These are phyloP conservation scores for Metalampra italica DNA, from an alignment of 2,888 invertebrate species.

Conservation along the genomic window DNA sequence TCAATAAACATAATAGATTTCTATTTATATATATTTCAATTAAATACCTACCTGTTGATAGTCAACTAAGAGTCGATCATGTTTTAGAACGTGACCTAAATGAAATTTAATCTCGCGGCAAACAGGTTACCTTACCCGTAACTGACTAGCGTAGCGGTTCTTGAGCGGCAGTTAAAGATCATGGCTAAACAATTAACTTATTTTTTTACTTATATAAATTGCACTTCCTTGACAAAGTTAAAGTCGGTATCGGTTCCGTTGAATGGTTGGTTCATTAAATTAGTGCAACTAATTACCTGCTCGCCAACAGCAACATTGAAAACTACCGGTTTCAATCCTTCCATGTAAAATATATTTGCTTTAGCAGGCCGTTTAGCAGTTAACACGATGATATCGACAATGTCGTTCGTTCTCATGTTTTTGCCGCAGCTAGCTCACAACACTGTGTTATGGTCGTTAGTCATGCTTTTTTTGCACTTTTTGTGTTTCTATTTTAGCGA, in stretches of 20 bases:
- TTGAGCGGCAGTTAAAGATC: constrained; percentile 16
- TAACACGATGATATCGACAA: constrained; percentile 22
- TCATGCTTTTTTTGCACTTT: constrained; percentile 15
- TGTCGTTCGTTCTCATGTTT: constrained; percentile 20
- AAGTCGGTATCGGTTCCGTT: constrained; percentile 46
- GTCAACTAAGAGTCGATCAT: neutral
- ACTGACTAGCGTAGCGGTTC: neutral
- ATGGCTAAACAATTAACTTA: constrained; percentile 25
- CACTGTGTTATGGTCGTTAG: constrained; percentile 1
- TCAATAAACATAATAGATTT: no score
- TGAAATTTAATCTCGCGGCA: constrained; percentile 1
- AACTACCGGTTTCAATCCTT: constrained; percentile 23
- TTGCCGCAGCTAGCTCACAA: constrained; percentile 14
- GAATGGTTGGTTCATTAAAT: constrained; percentile 31
- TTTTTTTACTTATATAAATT: constrained; percentile 30
- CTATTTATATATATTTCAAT: no score
- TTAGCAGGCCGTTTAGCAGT: constrained; percentile 13
- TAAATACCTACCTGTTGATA: no score
- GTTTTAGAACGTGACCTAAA: constrained; percentile 4
- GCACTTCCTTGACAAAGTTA: constrained; percentile 44
- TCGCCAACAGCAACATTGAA: constrained; percentile 19
- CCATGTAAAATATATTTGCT: constrained; percentile 11
- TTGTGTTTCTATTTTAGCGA: constrained; percentile 1
- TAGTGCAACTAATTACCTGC: constrained; percentile 26
- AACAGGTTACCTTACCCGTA: neutral